These are phyloP conservation scores for Acronicta alni DNA, from an alignment of 2,888 invertebrate genomes.

Conservation along the genomic window DNA sequence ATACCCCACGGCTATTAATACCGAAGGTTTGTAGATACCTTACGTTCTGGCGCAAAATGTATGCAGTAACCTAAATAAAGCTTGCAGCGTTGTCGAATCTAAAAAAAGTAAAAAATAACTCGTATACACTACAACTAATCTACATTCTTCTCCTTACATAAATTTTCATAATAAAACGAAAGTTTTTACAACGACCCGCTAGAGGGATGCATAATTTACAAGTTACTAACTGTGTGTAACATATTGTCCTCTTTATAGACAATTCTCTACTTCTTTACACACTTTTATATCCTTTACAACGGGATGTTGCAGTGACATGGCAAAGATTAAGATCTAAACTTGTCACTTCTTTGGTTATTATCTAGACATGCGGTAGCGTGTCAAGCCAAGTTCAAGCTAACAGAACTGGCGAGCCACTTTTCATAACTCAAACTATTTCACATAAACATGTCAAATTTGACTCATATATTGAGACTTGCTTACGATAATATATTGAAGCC, in stretches of 20 bases:
- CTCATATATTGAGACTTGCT: too few relatives aligned
- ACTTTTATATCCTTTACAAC: constrained; percentile 65
- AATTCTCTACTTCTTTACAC: constrained; percentile 61
- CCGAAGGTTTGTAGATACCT: background rate
- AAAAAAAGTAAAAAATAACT: constrained; percentile 12
- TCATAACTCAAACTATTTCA: too few relatives aligned
- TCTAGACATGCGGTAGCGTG: too few relatives aligned
- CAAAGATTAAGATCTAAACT: constrained; percentile 60
- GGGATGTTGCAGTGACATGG: constrained; percentile 57
- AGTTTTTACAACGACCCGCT: constrained; percentile 45
- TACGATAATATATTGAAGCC: too few relatives aligned
- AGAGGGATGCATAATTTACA: constrained; percentile 39
- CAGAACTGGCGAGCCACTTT: too few relatives aligned
- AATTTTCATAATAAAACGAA: constrained; percentile 27
- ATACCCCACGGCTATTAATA: background rate
- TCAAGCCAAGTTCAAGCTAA: too few relatives aligned
- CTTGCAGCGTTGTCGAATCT: background rate
- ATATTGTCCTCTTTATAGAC: constrained; percentile 60
- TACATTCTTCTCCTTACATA: constrained; percentile 25
- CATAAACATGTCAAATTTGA: too few relatives aligned
- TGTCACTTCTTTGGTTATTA: background rate
- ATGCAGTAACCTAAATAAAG: background rate
- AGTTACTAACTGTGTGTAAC: constrained; percentile 41
- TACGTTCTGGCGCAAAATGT: background rate
- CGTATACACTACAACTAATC: constrained; percentile 19